Percentiles rank a stretch among this genome's conserved stretches.
These are phyloP conservation scores for Acanthurus leucopareius DNA, from an alignment of 2,797 vertebrate species.

Conservation along the genomic window DNA sequence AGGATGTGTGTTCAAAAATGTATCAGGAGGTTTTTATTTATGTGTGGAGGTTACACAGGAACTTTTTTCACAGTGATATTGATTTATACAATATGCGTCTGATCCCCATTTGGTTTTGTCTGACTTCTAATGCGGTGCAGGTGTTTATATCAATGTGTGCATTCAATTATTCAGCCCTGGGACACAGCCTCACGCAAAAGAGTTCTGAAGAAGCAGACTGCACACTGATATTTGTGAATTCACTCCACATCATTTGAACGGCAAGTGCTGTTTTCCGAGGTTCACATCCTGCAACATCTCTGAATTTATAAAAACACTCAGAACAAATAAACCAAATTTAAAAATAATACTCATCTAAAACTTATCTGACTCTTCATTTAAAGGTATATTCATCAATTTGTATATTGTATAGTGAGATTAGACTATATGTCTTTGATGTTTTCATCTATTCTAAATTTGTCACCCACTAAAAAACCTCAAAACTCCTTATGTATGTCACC, in stretches of 20 bases:
- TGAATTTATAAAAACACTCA: constrained; percentile 21
- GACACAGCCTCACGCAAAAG: neutral
- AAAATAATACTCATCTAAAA: neutral
- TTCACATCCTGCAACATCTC: neutral
- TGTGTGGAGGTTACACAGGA: constrained; percentile 13
- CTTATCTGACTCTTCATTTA: neutral
- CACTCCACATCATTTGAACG: constrained; percentile 10
- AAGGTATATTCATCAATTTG: neutral
- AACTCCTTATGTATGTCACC: constrained; percentile 41
- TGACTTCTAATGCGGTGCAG: constrained; percentile 13
- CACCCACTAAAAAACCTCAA: constrained; percentile 26
- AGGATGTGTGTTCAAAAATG: constrained; percentile 11
- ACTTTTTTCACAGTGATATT: constrained; percentile 16
- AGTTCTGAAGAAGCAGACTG: neutral
- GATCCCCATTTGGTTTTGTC: constrained; percentile 15
- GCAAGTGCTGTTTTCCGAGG: constrained; percentile 2
- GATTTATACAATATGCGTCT: constrained; percentile 13
- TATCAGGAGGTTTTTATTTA: constrained; percentile 10
- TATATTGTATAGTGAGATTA: neutral
- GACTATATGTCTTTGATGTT: neutral
- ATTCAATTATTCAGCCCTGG: constrained; percentile 24
- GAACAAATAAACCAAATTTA: neutral
- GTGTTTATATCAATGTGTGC: constrained; percentile 1
- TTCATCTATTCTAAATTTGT: constrained; percentile 9
- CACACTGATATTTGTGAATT: constrained; percentile 15